Conservation (phyloP, 2,113 vertebrate genomes). For the Nansenia antarctica region DNA sequence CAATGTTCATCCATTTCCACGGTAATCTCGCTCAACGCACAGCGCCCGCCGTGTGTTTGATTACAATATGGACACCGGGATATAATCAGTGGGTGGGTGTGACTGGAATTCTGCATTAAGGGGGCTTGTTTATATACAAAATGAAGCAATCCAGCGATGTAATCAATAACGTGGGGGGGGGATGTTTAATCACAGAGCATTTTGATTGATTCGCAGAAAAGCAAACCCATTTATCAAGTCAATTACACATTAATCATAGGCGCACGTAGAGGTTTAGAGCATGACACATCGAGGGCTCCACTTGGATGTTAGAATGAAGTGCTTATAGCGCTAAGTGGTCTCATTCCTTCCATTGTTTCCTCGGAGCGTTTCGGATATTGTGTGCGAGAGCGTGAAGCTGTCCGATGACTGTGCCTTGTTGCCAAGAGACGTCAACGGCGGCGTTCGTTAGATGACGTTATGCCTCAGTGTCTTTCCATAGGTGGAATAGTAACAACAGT, state of each 20-base stretch:
- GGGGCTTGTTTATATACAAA: constrained; percentile 65
- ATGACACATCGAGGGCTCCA: too few species aligned
- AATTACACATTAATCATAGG: constrained; percentile 75
- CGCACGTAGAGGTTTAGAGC: too few species aligned
- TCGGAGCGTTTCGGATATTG: too few species aligned
- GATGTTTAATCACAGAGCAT: constrained; percentile 71
- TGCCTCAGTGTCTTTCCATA: too few species aligned
- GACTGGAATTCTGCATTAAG: constrained; percentile 60
- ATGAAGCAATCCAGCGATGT: constrained; percentile 67
- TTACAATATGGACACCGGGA: constrained; percentile 46
- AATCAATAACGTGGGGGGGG: constrained; percentile 64
- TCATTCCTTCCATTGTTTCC: too few species aligned
- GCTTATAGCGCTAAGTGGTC: too few species aligned
- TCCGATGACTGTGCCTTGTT: too few species aligned
- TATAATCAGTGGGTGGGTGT: constrained; percentile 69
- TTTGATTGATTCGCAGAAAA: constrained; percentile 73
- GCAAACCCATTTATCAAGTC: constrained; percentile 74
- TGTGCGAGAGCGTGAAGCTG: too few species aligned
- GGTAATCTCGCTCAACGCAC: constrained; percentile 28
- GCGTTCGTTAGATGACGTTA: too few species aligned
- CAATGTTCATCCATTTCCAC: constrained; percentile 36
- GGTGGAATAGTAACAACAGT: too few species aligned
- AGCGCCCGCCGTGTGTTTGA: constrained; percentile 44
- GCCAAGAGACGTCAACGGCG: too few species aligned
- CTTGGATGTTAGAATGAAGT: too few species aligned